Percentiles rank a stretch among this genome's conserved stretches.
These are phyloP conservation scores for Mesocentrotus franciscanus DNA, from an alignment of 53 echinoderm and acorn worm species.

Conservation along the genomic window DNA sequence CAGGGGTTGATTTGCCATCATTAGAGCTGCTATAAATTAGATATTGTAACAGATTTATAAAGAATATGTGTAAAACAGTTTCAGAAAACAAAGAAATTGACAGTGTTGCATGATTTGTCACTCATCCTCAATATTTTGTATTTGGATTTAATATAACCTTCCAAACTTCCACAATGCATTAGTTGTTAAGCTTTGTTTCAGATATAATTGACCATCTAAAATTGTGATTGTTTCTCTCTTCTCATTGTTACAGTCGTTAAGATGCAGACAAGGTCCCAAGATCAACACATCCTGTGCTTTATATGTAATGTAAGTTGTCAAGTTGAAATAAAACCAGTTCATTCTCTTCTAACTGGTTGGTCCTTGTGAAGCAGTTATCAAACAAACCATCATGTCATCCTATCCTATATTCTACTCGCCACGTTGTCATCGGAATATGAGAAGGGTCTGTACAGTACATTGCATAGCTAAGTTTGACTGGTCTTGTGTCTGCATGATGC, in stretches of 20 bases:
- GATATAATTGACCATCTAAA: background rate
- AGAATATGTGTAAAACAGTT: too few species aligned
- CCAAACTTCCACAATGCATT: too few species aligned
- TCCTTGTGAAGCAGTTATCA: background rate
- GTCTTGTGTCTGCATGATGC: background rate
- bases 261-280: background rate
- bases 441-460: background rate
- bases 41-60: too few species aligned
- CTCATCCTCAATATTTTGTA: too few species aligned
- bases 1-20: too few species aligned
- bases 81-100: too few species aligned
- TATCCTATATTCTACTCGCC: background rate
- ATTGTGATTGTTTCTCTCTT: background rate
- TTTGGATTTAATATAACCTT: too few species aligned
- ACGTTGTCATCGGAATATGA: background rate
- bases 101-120: too few species aligned
- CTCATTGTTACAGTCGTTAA: constrained; percentile 49
- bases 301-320: constrained; percentile 5
- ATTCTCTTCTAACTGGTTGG: too few species aligned
- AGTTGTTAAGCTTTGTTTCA: too few species aligned
- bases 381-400: too few species aligned
- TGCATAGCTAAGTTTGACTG: background rate
- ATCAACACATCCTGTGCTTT: constrained; percentile 31
- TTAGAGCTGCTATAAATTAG: too few species aligned
- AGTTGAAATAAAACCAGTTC: background rate